Percentiles rank a stretch among this genome's conserved stretches.
phyloP scores from a whole-genome alignment of 2,113 vertebrate species.

The Pagrus major region DNA sequence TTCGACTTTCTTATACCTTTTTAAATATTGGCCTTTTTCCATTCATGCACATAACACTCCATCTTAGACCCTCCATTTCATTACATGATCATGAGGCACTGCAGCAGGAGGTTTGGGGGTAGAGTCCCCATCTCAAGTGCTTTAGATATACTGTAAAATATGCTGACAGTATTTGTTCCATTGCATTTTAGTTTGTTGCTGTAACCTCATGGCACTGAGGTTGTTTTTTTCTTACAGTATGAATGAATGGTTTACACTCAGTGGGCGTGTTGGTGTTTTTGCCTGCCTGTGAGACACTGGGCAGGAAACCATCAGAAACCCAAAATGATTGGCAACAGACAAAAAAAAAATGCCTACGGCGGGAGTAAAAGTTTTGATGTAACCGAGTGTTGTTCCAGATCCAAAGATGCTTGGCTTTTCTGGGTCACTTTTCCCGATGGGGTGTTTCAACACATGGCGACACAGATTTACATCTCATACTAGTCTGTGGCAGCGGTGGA shows the following conservation, averaged over 20 bases:
- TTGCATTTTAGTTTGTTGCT: constrained; percentile 9
- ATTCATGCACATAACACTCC: neutral
- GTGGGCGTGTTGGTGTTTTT: neutral
- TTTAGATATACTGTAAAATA: neutral
- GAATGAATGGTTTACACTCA: constrained; percentile 16
- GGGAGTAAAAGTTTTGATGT: constrained; percentile 18
- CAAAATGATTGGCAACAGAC: constrained; percentile 31
- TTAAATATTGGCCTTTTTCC: too few relatives aligned
- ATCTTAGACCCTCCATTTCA: neutral
- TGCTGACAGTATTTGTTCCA: neutral
- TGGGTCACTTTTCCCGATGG: constrained; percentile 17
- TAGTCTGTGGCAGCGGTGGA: constrained; percentile 36
- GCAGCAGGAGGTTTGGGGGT: neutral
- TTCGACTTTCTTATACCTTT: neutral
- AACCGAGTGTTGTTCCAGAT: constrained; percentile 1
- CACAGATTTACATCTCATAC: constrained; percentile 37
- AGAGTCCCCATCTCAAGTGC: neutral
- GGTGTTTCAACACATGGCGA: constrained; percentile 48
- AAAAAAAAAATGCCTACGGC: neutral
- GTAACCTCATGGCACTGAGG: constrained; percentile 8
- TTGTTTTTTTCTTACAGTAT: constrained; percentile 28
- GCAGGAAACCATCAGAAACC: constrained; percentile 23
- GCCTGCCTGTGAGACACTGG: neutral
- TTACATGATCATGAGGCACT: neutral
- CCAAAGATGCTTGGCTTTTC: constrained; percentile 37